These are phyloP conservation scores for Aleiodes leptofemur DNA, from an alignment of 2,888 invertebrate genomes.

Conservation along the genomic window DNA sequence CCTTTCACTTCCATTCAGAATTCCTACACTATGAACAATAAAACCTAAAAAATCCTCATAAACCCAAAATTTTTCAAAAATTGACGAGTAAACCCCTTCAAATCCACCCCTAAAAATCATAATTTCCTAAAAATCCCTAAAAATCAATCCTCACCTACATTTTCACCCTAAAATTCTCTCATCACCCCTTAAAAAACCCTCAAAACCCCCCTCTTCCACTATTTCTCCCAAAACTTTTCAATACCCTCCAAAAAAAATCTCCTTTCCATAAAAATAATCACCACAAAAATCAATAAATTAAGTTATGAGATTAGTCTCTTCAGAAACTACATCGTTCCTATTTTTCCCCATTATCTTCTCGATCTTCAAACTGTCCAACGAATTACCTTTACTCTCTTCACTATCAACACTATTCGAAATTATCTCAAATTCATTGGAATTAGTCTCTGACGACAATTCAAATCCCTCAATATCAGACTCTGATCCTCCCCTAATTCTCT, in stretches of 20 bases:
- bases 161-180: no score
- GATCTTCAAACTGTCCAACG: slow-evolving; percentile 60
- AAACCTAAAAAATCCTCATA: no score
- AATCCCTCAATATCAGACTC: slow-evolving; percentile 57
- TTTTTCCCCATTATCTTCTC: slow-evolving; percentile 60
- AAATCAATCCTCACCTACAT: no score
- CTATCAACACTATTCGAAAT: slow-evolving; percentile 61
- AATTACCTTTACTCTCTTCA: slow-evolving; percentile 60
- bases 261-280: neutral
- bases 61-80: no score
- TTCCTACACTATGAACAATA: no score
- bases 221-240: neutral
- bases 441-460: slow-evolving; percentile 57
- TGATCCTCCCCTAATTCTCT: slow-evolving; percentile 13
- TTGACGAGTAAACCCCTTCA: no score
- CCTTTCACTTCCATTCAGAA: no score
- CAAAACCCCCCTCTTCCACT: no score
- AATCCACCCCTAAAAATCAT: no score
- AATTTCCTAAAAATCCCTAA: no score
- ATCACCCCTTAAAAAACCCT: no score
- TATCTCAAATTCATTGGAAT: slow-evolving; percentile 67
- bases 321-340: slow-evolving; percentile 54
- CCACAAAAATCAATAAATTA: slow-evolving; percentile 45
- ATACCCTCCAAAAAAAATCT: neutral
- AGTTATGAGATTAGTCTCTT: slow-evolving; percentile 63